phyloP scores from a whole-genome alignment of 2,113 vertebrate genomes.

The Thermophis baileyi region DNA sequence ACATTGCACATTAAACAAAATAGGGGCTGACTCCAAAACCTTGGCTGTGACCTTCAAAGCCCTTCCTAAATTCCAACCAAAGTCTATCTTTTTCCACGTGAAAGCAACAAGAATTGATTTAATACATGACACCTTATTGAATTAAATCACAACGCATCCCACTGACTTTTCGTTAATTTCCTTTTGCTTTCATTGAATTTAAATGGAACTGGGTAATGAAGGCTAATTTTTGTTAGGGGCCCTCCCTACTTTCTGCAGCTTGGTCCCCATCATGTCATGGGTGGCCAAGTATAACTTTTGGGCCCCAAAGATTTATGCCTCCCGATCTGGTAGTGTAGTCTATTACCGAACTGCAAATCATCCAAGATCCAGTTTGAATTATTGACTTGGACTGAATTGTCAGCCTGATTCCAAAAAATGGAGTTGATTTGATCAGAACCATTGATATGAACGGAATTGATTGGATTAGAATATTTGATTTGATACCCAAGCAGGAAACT shows the following conservation, averaged over 20 bases:
- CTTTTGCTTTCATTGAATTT: not conserved
- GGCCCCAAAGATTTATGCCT: not conserved
- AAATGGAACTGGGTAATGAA: not conserved
- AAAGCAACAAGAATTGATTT: not conserved
- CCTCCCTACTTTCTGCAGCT: not conserved
- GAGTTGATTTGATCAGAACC: not conserved
- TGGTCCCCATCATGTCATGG: not conserved
- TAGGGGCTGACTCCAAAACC: not conserved
- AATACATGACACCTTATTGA: not conserved
- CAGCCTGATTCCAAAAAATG: not conserved
- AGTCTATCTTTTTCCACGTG: not conserved
- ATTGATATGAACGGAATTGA: not conserved
- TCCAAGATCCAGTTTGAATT: not conserved
- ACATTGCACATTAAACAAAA: not conserved
- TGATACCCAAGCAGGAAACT: not conserved
- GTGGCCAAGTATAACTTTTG: not conserved
- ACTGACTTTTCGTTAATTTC: not conserved
- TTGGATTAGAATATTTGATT: not conserved
- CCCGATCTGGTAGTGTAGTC: not conserved
- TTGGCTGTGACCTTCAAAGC: not conserved
- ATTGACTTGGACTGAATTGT: not conserved
- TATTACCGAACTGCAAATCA: not conserved
- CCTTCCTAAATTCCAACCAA: not conserved
- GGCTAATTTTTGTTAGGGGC: not conserved
- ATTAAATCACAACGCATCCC: not conserved